These are phyloP conservation scores for Cyprinella venusta DNA, from an alignment of 2,797 vertebrate species.

Conservation along the genomic window DNA sequence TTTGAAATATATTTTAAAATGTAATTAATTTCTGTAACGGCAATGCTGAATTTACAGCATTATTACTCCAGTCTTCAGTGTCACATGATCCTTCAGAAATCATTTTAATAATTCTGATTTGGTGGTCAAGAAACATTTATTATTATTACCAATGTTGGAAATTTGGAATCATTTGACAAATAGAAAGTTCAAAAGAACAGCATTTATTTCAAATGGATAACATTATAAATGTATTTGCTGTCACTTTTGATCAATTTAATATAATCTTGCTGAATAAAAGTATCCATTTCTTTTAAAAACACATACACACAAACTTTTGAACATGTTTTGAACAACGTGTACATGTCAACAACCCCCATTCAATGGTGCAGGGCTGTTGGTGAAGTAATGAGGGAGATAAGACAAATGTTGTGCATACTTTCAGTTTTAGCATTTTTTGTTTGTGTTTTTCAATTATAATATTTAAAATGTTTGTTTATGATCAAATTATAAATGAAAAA, in stretches of 20 bases:
- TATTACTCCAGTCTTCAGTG: background rate
- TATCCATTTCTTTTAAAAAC: background rate
- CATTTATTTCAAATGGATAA: background rate
- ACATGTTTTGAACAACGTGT: no score
- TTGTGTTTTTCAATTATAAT: background rate
- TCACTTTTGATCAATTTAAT: background rate
- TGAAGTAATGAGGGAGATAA: background rate
- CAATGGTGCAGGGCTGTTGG: background rate
- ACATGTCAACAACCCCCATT: background rate
- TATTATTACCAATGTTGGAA: background rate
- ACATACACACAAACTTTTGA: background rate
- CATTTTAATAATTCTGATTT: background rate
- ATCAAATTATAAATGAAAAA: no score
- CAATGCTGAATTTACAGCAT: background rate
- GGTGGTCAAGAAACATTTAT: background rate
- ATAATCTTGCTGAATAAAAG: background rate
- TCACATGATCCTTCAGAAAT: background rate
- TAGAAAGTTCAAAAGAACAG: background rate
- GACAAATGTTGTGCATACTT: background rate
- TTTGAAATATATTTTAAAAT: background rate
- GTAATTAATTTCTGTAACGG: background rate
- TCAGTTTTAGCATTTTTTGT: background rate
- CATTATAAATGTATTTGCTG: background rate
- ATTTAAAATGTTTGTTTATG: background rate
- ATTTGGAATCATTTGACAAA: no score